Evolutionary conservation across 2,113 vertebrate species (phyloP), one percentile per base, ranked within the genome.

Genomic region (Halcyon senegalensis): DNA sequence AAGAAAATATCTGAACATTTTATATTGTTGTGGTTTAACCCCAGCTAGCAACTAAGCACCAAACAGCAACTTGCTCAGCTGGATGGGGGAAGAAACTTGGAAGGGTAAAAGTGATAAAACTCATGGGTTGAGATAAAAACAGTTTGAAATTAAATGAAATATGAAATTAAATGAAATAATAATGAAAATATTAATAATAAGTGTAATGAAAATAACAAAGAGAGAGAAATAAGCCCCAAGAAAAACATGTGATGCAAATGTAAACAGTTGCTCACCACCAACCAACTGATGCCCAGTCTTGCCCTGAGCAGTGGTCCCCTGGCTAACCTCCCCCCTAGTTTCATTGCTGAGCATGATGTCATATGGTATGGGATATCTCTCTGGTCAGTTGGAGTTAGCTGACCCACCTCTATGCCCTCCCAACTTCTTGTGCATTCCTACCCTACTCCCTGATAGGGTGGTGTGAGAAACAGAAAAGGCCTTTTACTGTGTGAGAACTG

Each of bases 61-160:
- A 25, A 16, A 19, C 8, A 59, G 53, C 3, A 0, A 15, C 30
- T 50, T 5, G 0, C 31, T 0, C 35, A n/a, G 44, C 1, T 1
- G 25, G 30, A 25, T 19, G 11, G 12, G 18, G 15, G 18, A 53
- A 60, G 13, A 51, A 43, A 60, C 35, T 16, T 43, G 44, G 8
- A 43, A 43, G 19, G 9, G 9, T 68, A n/a, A 58, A 76, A 86
- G 7, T 33, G 17, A 76, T 25, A 59, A 77, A 60, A 25, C 24
- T 60, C 2, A 1, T 30, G 10, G 37, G 6, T 24, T 68, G 44
- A 31, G 25, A 68, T 35, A 43, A 68, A 50, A 51, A 6, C 23
- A 64, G 23, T 33, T 50, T 60, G 10, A 73, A 55, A 64, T 24
- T 6, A n/a, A 50, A n/a, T 59, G 23, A 59, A 59, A 59, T 24